phyloP scores from a whole-genome alignment of 2,888 invertebrate species.

The Nymphalis urticae region DNA sequence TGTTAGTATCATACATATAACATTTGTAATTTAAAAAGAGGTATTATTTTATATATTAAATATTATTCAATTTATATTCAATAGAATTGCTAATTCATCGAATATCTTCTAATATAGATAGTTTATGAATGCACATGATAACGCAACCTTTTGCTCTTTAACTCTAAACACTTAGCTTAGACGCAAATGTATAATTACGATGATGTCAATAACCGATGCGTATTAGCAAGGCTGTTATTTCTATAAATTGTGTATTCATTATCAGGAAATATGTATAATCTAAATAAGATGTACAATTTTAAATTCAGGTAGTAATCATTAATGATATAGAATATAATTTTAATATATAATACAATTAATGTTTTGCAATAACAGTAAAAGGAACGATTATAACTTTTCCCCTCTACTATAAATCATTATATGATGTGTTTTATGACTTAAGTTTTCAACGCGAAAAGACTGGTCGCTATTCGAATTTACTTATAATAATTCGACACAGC shows the following conservation, averaged over 20 bases:
- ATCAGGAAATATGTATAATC: too few species aligned
- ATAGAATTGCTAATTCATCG: slow-evolving; percentile 1
- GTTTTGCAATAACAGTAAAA: neutral
- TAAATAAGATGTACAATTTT: neutral
- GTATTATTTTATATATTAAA: too few species aligned
- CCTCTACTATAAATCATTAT: slow-evolving; percentile 15
- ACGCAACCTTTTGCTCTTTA: slow-evolving; percentile 15
- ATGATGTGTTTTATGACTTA: slow-evolving; percentile 30
- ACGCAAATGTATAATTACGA: slow-evolving; percentile 11
- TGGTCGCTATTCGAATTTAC: slow-evolving; percentile 35
- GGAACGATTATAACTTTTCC: neutral
- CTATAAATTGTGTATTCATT: neutral
- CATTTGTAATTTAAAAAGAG: too few species aligned
- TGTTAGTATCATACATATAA: too few species aligned
- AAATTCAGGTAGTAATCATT: neutral
- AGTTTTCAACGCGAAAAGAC: slow-evolving; percentile 22
- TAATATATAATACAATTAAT: neutral
- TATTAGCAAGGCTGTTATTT: slow-evolving; percentile 10
- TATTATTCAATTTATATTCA: neutral
- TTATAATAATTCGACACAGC: slow-evolving; percentile 58
- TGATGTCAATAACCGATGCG: slow-evolving; percentile 6
- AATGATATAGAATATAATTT: neutral
- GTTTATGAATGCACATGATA: slow-evolving; percentile 10
- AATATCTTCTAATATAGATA: slow-evolving; percentile 13
- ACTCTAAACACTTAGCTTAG: slow-evolving; percentile 8